Percentiles rank a stretch among this genome's conserved stretches.
Conservation (phyloP, 2,113 vertebrate species). For the Candoia aspera region DNA sequence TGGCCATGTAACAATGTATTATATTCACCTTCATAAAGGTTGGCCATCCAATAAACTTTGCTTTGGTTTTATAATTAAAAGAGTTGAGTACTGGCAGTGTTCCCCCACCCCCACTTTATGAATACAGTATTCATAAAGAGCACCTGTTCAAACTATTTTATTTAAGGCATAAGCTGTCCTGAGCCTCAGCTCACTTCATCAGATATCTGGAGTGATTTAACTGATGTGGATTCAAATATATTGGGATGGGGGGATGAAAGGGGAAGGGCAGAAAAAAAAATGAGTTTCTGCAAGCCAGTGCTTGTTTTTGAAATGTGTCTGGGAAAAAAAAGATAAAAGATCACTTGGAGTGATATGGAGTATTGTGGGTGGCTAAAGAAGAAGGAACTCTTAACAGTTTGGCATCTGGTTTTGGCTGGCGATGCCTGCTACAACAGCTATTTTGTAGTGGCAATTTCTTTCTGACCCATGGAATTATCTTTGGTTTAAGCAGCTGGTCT, state of each 20-base stretch:
- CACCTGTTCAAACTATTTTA: no score
- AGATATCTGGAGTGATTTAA: neutral
- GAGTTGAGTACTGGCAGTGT: no score
- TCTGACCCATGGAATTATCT: neutral
- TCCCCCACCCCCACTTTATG: no score
- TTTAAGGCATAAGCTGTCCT: neutral
- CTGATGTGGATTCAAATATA: neutral
- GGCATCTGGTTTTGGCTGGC: neutral
- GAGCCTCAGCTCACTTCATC: neutral
- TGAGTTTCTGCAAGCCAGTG: neutral
- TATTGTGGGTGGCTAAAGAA: neutral
- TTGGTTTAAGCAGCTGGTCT: neutral
- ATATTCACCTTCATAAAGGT: no score
- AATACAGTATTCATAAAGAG: neutral
- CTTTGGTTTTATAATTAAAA: no score
- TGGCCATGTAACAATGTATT: no score
- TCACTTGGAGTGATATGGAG: neutral
- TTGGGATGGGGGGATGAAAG: neutral
- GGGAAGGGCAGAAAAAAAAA: neutral
- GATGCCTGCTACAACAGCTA: neutral
- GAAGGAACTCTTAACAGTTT: neutral
- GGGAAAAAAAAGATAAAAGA: neutral
- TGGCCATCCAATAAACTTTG: no score
- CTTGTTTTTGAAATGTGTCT: neutral
- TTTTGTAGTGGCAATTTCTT: neutral